phyloP scores from a whole-genome alignment of 2,797 vertebrate species.

The Octomys mimax region DNA sequence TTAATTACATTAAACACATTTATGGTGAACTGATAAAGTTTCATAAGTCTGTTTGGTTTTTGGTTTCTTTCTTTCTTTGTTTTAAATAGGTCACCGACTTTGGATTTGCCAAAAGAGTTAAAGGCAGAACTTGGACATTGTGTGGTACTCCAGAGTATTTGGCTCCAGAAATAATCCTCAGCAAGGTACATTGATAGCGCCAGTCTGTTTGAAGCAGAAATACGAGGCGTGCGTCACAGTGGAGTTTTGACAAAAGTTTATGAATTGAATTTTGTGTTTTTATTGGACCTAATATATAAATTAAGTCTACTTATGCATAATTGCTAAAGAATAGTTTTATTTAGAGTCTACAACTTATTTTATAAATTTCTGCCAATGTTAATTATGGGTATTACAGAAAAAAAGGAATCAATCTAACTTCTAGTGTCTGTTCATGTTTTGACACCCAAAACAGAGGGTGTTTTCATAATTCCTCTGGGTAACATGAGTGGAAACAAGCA shows the following conservation, averaged over 20 bases:
- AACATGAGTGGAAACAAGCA: not conserved
- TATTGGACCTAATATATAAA: conserved; percentile 40
- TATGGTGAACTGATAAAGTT: conserved; percentile 34
- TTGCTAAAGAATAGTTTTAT: conserved; percentile 43
- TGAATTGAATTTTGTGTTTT: conserved; percentile 34
- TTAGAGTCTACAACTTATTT: conserved; percentile 1
- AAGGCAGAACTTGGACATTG: conserved; percentile 99
- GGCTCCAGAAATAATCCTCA: conserved; percentile 99
- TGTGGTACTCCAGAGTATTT: conserved; percentile 99
- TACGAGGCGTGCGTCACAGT: not conserved
- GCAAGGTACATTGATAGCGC: conserved; percentile 92
- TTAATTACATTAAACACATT: not conserved
- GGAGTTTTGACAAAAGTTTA: not conserved
- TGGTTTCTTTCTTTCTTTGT: conserved; percentile 57
- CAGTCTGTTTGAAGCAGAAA: not conserved
- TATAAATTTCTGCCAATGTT: conserved; percentile 12
- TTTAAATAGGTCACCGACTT: conserved; percentile 97
- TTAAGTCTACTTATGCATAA: conserved; percentile 25
- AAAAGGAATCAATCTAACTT: conserved; percentile 36
- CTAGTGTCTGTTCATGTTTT: not conserved
- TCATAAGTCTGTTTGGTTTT: conserved; percentile 30
- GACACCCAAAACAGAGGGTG: conserved; percentile 2
- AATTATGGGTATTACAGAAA: conserved; percentile 16
- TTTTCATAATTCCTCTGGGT: conserved; percentile 18
- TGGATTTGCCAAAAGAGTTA: conserved; percentile 99